Conservation (phyloP, 2,888 invertebrate genomes). For the Pristionchus arcanus region DNA sequence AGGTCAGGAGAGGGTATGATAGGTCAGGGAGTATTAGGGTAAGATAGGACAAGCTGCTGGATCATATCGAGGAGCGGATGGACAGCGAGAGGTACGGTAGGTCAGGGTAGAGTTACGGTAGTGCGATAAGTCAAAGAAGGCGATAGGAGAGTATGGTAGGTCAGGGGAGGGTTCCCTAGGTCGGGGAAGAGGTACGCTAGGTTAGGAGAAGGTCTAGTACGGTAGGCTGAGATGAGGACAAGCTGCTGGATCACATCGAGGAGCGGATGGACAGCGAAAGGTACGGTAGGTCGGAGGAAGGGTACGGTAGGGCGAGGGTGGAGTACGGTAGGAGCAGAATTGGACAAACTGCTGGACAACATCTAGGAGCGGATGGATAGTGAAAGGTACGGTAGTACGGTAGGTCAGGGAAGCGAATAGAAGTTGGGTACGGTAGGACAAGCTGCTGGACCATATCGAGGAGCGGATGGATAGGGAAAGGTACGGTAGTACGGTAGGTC, state of each 20-base stretch:
- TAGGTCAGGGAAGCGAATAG: not conserved
- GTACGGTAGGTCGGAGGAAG: slow-evolving; percentile 37
- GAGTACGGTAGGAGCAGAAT: slow-evolving; percentile 82
- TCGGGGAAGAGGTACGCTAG: not conserved
- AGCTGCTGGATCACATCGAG: slow-evolving; percentile 80
- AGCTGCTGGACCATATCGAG: slow-evolving; percentile 77
- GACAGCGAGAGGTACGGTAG: slow-evolving; percentile 61
- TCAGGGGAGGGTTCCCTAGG: slow-evolving; percentile 8
- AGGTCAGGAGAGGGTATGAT: not conserved
- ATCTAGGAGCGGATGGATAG: slow-evolving; percentile 75
- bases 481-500: slow-evolving; percentile 5
- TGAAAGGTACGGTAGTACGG: slow-evolving; percentile 54
- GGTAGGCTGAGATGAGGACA: slow-evolving; percentile 88
- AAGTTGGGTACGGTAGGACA: not conserved
- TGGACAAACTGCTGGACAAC: slow-evolving; percentile 85
- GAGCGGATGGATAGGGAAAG: slow-evolving; percentile 70
- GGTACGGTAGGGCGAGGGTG: not conserved
- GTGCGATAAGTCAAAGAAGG: not conserved
- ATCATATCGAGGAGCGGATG: slow-evolving; percentile 76
- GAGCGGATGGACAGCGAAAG: slow-evolving; percentile 70
- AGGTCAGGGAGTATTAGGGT: no score
- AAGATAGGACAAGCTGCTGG: slow-evolving; percentile 88
- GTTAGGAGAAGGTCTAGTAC: no score
- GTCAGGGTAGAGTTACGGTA: not conserved
- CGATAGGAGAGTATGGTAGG: not conserved